These are phyloP conservation scores for Zygothrica quintamaculata DNA, from an alignment of 2,888 invertebrate species.

Conservation along the genomic window DNA sequence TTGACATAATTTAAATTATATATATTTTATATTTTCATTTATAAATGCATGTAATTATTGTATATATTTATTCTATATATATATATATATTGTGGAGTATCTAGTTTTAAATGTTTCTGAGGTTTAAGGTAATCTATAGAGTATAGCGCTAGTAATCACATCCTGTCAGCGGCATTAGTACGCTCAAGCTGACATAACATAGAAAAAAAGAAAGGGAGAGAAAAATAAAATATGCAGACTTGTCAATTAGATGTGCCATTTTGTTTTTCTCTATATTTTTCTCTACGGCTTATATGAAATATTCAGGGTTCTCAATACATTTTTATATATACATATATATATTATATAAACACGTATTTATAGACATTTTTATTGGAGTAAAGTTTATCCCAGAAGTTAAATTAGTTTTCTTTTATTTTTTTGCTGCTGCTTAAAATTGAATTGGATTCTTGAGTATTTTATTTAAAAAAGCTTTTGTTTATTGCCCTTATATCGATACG, in stretches of 20 bases:
- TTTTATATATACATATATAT: neutral
- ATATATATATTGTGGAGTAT: too few relatives aligned
- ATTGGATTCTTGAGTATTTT: slow-evolving; percentile 15
- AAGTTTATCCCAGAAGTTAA: neutral
- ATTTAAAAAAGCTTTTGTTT: slow-evolving; percentile 32
- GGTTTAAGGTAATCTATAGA: slow-evolving; percentile 45
- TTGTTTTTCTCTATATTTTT: slow-evolving; percentile 47
- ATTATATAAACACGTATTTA: too few relatives aligned
- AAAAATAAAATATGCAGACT: slow-evolving; percentile 58
- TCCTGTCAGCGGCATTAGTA: slow-evolving; percentile 26
- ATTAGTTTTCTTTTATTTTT: neutral
- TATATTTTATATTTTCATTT: too few relatives aligned
- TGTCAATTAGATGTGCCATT: slow-evolving; percentile 56
- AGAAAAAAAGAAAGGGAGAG: too few relatives aligned
- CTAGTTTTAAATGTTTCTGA: too few relatives aligned
- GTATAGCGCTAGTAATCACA: slow-evolving; percentile 33
- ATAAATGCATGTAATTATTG: too few relatives aligned
- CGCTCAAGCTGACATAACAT: slow-evolving; percentile 20
- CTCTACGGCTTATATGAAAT: slow-evolving; percentile 16
- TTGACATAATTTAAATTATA: too few relatives aligned
- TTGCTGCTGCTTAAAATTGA: neutral
- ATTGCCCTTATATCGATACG: slow-evolving; percentile 36
- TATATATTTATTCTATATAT: too few relatives aligned
- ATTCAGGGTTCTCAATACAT: neutral
- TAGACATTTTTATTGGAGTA: neutral